Conservation (phyloP, 2,888 invertebrate species). For the Mythimna vitellina region DNA sequence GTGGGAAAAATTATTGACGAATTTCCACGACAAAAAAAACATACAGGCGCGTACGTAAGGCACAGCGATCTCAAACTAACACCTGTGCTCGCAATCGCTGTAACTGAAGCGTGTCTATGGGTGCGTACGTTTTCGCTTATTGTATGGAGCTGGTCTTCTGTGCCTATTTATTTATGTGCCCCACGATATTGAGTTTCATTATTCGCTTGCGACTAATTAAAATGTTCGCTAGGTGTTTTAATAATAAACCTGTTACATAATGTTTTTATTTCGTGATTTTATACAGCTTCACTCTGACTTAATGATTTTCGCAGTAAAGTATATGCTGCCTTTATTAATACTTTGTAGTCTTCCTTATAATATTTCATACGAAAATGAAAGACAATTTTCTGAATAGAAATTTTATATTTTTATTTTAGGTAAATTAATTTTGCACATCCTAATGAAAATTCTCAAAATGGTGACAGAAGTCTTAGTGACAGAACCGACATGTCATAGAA, state of each 20-base stretch:
- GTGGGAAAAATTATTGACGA: too few relatives aligned
- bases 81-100: background rate
- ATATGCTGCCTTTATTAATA: constrained; percentile 19
- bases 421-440: background rate
- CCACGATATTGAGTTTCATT: constrained; percentile 58
- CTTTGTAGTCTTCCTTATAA: constrained; percentile 7
- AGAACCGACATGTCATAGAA: background rate
- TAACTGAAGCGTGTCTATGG: background rate
- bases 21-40: too few relatives aligned
- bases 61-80: background rate
- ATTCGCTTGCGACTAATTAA: constrained; percentile 58
- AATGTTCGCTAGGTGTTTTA: constrained; percentile 50
- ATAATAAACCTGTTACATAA: constrained; percentile 33
- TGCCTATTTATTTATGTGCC: background rate
- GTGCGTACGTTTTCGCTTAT: background rate
- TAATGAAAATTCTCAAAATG: background rate
- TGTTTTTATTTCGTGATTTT: constrained; percentile 40
- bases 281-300: constrained; percentile 35
- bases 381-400: constrained; percentile 12
- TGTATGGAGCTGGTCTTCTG: constrained; percentile 13
- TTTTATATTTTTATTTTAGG: background rate
- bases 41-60: too few relatives aligned
- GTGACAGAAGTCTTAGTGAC: too few relatives aligned
- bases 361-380: background rate
- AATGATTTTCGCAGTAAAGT: constrained; percentile 35